Evolutionary conservation across 2,113 vertebrate species (phyloP).

Genomic region (Laticauda colubrina): DNA sequence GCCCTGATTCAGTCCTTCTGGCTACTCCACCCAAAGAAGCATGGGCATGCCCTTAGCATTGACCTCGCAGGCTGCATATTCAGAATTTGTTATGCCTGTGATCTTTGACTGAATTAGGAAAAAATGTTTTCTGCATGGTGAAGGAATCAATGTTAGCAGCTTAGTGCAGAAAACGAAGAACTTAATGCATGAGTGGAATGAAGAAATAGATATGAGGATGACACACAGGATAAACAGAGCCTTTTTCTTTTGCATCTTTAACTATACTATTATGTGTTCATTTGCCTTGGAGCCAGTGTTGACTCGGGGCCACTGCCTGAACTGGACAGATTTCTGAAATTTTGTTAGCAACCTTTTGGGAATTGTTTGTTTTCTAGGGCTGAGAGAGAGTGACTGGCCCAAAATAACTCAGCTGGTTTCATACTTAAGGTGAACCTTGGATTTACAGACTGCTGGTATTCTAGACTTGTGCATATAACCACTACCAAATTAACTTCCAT

Average conservation of each 20-base stretch:
- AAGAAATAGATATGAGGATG: neutral
- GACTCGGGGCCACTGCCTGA: neutral
- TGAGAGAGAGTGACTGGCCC: neutral
- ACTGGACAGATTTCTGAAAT: neutral
- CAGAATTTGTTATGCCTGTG: neutral
- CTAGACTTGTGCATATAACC: neutral
- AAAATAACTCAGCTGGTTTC: neutral
- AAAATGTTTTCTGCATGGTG: neutral
- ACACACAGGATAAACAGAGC: neutral
- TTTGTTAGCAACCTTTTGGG: neutral
- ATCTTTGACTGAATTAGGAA: neutral
- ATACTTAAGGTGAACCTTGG: neutral
- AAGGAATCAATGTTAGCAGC: neutral
- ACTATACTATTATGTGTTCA: neutral
- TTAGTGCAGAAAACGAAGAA: neutral
- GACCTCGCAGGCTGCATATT: neutral
- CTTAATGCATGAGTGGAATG: neutral
- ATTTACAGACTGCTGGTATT: neutral
- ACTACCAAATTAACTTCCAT: neutral
- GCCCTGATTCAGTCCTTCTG: neutral
- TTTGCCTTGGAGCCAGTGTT: neutral
- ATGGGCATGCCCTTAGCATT: neutral
- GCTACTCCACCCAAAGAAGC: too few relatives aligned
- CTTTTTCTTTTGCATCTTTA: neutral
- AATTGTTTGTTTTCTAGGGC: neutral